Percentiles rank a stretch among this genome's conserved stretches.
Conservation (phyloP, 2,113 vertebrate species). For the Bos taurus region ARS-UCD2.0 NC_037332.1:58972001-58972500, state of each 20-base stretch:
- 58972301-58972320: too few species aligned
- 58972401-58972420: too few species aligned
- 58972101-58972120: background rate
- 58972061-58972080: background rate
- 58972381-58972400: too few species aligned
- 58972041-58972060: fast-evolving
- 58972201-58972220: background rate
- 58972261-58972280: background rate
- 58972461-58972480: too few species aligned
- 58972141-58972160: background rate
- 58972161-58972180: fast-evolving
- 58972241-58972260: background rate
- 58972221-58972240: background rate
- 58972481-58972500: too few species aligned
- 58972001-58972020: fast-evolving
- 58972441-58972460: too few species aligned
- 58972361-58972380: too few species aligned
- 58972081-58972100: background rate
- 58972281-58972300: too few species aligned
- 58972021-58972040: background rate
- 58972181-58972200: background rate
- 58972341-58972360: too few species aligned
- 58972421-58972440: too few species aligned
- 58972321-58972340: too few species aligned
- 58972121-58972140: background rate